These are phyloP conservation scores for Plectus sambesii DNA, from an alignment of 1,140 invertebrate genomes.

Conservation along the genomic window DNA sequence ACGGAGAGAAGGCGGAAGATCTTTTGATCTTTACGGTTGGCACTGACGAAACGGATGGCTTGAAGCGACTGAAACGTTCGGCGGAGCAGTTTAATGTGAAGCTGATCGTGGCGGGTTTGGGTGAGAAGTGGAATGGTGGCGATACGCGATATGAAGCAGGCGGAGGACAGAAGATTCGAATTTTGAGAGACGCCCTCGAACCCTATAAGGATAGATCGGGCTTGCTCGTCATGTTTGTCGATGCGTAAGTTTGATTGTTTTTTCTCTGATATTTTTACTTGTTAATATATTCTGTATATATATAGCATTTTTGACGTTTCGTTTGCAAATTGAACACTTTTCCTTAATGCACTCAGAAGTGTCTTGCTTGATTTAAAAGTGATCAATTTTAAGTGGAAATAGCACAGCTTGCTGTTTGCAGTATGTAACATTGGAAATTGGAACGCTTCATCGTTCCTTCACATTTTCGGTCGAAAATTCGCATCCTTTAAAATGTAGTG, in stretches of 20 bases:
- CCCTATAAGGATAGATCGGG: slow-evolving; percentile 57
- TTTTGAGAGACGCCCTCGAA: slow-evolving; percentile 53
- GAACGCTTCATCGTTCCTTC: too few relatives aligned
- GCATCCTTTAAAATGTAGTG: background rate
- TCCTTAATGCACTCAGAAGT: too few relatives aligned
- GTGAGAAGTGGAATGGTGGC: slow-evolving; percentile 75
- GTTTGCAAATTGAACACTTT: too few relatives aligned
- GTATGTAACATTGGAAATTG: too few relatives aligned
- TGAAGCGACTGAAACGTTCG: slow-evolving; percentile 66
- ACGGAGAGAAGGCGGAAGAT: slow-evolving; percentile 54
- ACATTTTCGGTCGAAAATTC: background rate
- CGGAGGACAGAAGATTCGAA: slow-evolving; percentile 76
- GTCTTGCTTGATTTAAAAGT: too few relatives aligned
- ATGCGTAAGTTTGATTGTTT: slow-evolving; percentile 57
- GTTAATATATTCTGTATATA: too few relatives aligned
- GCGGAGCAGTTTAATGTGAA: slow-evolving; percentile 62
- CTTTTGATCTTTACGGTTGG: slow-evolving; percentile 72
- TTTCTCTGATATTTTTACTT: slow-evolving; percentile 5
- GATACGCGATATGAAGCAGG: slow-evolving; percentile 52
- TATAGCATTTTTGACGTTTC: too few relatives aligned
- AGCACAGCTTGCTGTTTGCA: too few relatives aligned
- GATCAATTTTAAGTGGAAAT: too few relatives aligned
- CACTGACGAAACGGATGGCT: slow-evolving; percentile 80
- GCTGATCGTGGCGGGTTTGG: slow-evolving; percentile 66
- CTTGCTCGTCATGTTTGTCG: slow-evolving; percentile 74